Evolutionary conservation across 2,113 vertebrate genomes (phyloP), one percentile per base, ranked within the genome.

Genomic region (Gambusia holbrooki): DNA sequence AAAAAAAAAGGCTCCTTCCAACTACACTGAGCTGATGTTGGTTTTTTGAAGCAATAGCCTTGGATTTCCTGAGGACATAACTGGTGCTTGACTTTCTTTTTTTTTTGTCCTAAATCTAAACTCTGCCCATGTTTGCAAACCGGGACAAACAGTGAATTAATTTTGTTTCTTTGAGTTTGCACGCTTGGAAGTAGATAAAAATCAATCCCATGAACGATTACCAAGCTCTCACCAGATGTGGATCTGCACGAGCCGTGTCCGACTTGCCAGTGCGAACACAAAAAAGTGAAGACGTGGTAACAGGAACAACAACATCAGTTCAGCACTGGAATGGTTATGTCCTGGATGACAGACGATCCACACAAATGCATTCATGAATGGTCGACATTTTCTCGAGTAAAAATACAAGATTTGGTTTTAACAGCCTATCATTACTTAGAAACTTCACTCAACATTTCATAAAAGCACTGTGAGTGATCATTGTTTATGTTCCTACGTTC

Each of bases 51-150:
- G 28, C 33, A 10, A 29, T 35, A 71, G 27, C 64, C 62, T 3
- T 69, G 45, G 48, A 73, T 40, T 75, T 81, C 75, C 74, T 74
- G 61, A 81, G 79, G 79, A 85, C 65, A 78, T 75, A 45, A 78
- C 67, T 48, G 74, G 68, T 60, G 19, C 3, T n/a, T 48, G 66
- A 73, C 32, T 70, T 45, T 51, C n/a, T n/a, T 81, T 80, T 84
- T 68, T 10, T 35, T 37, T 37, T 37, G 62, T 67, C 69, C 37
- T 66, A 28, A 66, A 67, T 29, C 32, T 42, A 42, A 30, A 62
- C 3, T 63, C 62, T 68, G 33, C 45, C 63, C 74, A 28, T 74
- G 42, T 63, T 64, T 74, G 74, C 40, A 79, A 76, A 58, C 22
- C 19, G 40, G 19, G 58, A 62, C 58, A 83, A 74, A 71, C 48